Evolutionary conservation across 2,113 vertebrate species (phyloP), one percentile per base, ranked within the genome.

Genomic region (Chrysochloris asiatica): DNA sequence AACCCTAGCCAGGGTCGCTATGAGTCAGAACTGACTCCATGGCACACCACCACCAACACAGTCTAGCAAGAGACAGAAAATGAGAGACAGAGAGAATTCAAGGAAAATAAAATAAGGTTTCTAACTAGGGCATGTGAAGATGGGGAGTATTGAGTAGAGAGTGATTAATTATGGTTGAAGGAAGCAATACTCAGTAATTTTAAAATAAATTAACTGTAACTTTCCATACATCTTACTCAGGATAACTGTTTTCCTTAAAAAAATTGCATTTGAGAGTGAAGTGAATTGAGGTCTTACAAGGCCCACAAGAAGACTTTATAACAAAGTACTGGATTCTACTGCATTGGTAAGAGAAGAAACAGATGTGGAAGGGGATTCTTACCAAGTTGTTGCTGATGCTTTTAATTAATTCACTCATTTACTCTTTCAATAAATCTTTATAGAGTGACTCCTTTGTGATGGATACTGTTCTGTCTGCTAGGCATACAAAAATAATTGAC

Each of bases 111-210:
- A 88, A 43, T 69, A 48, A 54, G 12, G 43, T 81, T 33, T 88
- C 84, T 92, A 87, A 94, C 89, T 71, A 92, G 85, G 65, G 16
- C 72, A 77, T 83, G 88, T 72, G 30, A 48, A 83, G 52, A 12
- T 16, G 12, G 54, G 3, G 36, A 65, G 2, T 41, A 79, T 19
- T 89, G 36, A 76, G 30, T 28, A 19, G 16, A 83, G 24, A 83
- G 30, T 61, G 71, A 71, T 88, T 90, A 71, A 72, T 86, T 95
- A 45, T 80, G 54, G 65, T 75, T 59, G 33, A 91, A 84, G 54
- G 77, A 82, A 85, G 43, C 26, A 75, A 78, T n/a, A 47, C 19
- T 85, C 71, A 78, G 17, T 43, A 47, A 78, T 76, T 47, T 52
- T 30, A 69, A 86, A 72, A 54, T 38, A 87, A 89, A 92, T 63